These are phyloP conservation scores for Trichopoda pennipes DNA, from an alignment of 2,888 invertebrate genomes.

Conservation along the genomic window DNA sequence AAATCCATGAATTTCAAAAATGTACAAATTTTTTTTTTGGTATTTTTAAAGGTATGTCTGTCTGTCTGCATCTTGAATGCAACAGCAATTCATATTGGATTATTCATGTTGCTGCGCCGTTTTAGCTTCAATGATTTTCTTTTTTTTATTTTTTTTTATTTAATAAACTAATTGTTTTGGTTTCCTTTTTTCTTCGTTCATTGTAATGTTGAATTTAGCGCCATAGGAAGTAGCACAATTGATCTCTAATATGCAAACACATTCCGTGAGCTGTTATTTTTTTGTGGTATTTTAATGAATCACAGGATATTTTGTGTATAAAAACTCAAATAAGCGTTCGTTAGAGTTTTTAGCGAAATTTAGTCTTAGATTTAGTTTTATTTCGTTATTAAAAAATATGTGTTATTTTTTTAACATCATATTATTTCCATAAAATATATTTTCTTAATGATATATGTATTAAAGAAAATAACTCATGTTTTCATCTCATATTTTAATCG, in stretches of 20 bases:
- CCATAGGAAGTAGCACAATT: constrained; percentile 69
- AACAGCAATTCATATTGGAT: constrained; percentile 36
- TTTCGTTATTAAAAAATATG: too few species aligned
- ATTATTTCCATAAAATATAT: too few species aligned
- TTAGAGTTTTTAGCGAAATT: too few species aligned
- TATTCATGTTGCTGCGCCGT: constrained; percentile 5
- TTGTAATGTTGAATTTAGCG: constrained; percentile 62
- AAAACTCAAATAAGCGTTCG: neutral
- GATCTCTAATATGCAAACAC: constrained; percentile 65
- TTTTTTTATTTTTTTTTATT: constrained; percentile 63
- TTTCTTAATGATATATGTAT: too few species aligned
- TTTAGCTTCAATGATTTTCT: constrained; percentile 66
- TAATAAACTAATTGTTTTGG: constrained; percentile 64
- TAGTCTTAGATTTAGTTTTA: too few species aligned
- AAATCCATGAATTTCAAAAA: constrained; percentile 25
- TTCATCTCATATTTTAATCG: too few species aligned
- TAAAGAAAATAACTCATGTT: too few species aligned
- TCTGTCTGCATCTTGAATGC: constrained; percentile 28
- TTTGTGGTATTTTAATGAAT: constrained; percentile 7
- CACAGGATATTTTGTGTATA: constrained; percentile 7
- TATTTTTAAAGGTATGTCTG: neutral
- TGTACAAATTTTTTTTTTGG: constrained; percentile 16
- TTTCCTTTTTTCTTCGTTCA: constrained; percentile 51
- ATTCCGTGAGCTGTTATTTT: constrained; percentile 45
- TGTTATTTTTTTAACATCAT: too few species aligned